Base-by-base conservation (phyloP, 2,113 vertebrate genomes). In the Oryzias curvinotus region DNA sequence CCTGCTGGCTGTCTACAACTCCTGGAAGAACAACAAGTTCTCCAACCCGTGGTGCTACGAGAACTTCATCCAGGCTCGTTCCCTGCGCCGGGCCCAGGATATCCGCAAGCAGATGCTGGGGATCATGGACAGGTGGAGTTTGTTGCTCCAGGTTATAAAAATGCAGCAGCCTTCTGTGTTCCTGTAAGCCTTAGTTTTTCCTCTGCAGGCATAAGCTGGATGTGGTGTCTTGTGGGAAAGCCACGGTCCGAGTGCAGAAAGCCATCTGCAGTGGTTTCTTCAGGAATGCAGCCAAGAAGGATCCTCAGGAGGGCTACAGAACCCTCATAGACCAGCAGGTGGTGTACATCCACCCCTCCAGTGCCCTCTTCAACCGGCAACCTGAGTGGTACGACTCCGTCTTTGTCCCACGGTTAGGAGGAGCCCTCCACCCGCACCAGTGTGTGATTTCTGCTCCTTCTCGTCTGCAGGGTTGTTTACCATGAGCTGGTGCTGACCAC, bases 21-120 rank as follows among this genome's bases (percentile, higher is more conserved):
- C 97, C 50, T 99, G 97, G 97, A 99, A 99, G 82, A 99, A 99
- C 68, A 99, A 99, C 73, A 99, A 99, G 74, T 98, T 99, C 84
- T 98, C 97, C 68, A 99, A 98, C 79, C 96, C 97, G 2, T 98
- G 97, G 97, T 99, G 97, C 81, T 99, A 98, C 1, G 97, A 99
- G 75, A 99, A 99, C 52, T 99, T 99, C 46, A 98, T 98, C 81
- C 97, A 99, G 87, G 97, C 97, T 1, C 93, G 97, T 7, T 98
- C 97, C 5, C 90, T 99, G 25, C 94, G 95, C 28, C 86, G 97
- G 48, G 96, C 93, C 0, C 97, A 98, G 86, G 97, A 99, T 79
- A 98, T 99, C 77, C 97, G 96, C 78, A 99, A 99, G 68, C 97
- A 99, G 88, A 99, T 99, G 97, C 59, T 99, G 87, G 97, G 97